phyloP scores from a whole-genome alignment of 2,113 vertebrate genomes.

The Pachycephala philippinensis region DNA sequence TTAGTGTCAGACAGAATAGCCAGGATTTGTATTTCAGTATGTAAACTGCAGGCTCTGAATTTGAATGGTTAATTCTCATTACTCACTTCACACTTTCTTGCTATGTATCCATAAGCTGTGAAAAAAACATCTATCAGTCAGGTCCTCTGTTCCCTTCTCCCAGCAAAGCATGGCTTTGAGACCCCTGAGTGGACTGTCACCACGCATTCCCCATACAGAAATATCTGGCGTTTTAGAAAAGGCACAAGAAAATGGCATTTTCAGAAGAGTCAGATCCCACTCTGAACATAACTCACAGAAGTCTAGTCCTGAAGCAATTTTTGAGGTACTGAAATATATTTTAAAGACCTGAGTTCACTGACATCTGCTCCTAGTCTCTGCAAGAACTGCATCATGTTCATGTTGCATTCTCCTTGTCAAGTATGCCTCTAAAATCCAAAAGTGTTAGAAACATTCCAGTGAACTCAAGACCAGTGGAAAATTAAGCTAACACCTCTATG shows the following conservation, averaged over 20 bases:
- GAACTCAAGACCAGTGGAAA: background rate
- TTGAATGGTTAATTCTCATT: background rate
- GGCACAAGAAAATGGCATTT: constrained; percentile 17
- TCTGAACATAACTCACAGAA: background rate
- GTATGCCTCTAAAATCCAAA: background rate
- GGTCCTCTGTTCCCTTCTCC: background rate
- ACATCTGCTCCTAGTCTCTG: constrained; percentile 29
- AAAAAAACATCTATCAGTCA: background rate
- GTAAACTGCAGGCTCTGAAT: background rate
- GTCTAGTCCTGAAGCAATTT: background rate
- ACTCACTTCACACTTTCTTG: background rate
- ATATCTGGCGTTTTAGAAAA: constrained; percentile 44
- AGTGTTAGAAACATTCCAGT: constrained; percentile 19
- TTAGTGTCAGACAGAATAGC: background rate
- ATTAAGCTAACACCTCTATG: background rate
- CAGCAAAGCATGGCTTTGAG: background rate
- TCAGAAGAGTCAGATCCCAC: background rate
- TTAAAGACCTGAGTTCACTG: constrained; percentile 28
- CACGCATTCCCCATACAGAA: background rate
- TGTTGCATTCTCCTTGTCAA: constrained; percentile 21
- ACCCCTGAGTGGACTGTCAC: background rate
- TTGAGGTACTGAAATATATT: background rate
- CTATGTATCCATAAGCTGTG: background rate
- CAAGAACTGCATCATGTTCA: constrained; percentile 1
- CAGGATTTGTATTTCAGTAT: background rate